Conservation (phyloP, 1,140 invertebrate genomes). For the Drosophila watanabei region DNA sequence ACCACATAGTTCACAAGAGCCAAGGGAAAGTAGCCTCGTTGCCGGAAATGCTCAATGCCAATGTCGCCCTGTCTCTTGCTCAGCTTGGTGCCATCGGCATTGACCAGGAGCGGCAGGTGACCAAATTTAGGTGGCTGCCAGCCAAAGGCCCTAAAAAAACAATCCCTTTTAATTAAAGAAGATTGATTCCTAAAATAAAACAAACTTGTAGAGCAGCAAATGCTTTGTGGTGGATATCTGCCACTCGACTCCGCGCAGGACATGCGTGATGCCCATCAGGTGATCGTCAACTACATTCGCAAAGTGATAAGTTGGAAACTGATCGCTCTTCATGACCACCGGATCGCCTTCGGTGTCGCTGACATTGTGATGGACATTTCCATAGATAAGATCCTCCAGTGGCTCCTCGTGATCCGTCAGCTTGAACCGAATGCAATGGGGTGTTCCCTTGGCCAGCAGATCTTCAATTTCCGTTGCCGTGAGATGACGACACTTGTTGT, state of each 20-base stretch:
- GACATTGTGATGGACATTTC: slow-evolving; percentile 90
- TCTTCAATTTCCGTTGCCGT: slow-evolving; percentile 89
- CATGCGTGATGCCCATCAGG: slow-evolving; percentile 97
- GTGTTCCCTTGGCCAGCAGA: slow-evolving; percentile 88
- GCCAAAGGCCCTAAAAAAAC: slow-evolving; percentile 91
- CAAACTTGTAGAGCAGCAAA: slow-evolving; percentile 94
- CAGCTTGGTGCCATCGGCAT: slow-evolving; percentile 94
- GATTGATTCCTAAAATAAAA: neutral
- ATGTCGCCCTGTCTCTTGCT: slow-evolving; percentile 97
- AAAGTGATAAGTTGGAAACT: slow-evolving; percentile 99
- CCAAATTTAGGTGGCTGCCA: slow-evolving; percentile 95
- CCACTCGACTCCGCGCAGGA: slow-evolving; percentile 98
- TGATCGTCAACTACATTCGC: slow-evolving; percentile 99
- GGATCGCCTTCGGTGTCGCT: slow-evolving; percentile 95
- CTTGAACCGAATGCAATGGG: slow-evolving; percentile 90
- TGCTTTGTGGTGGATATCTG: slow-evolving; percentile 98
- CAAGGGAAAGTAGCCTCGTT: slow-evolving; percentile 91
- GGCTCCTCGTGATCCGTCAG: slow-evolving; percentile 72
- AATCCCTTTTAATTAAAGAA: neutral
- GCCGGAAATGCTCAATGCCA: slow-evolving; percentile 90
- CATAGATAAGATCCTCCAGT: slow-evolving; percentile 95
- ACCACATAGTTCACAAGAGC: slow-evolving; percentile 95
- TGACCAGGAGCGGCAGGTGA: slow-evolving; percentile 96
- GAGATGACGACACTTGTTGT: slow-evolving; percentile 95
- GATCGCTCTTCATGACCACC: slow-evolving; percentile 96